Evolutionary conservation across 2,797 vertebrate species (phyloP), one percentile per base, ranked within the genome.

Genomic region (Lepilemur septentrionalis): DNA sequence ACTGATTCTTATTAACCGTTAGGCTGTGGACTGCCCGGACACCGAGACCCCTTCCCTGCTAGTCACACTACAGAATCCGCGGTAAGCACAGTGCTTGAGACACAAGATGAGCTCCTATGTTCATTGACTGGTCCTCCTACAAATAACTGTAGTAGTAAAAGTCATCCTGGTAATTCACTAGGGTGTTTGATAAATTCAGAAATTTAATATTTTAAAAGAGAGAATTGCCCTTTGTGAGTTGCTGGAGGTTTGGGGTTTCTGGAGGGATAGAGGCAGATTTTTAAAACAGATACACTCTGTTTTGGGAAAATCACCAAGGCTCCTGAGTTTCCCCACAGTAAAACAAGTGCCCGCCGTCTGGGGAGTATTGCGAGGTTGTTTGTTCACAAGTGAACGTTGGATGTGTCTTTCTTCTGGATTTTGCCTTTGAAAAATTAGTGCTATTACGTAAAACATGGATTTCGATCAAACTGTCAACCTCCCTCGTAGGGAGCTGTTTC

Each of bases 371-470:
- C 30, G 28, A 88, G 23, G 6, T 17, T 75, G 28, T 79, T 30
- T 85, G 17, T 85, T 76, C 15, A 80, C 11, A n/a, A 72, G 59
- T 2, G 4, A 76, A 59, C 50, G 13, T 28, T 70, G 28, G 35
- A 57, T 83, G 30, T 57, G 7, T 35, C 22, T 81, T n/a, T 65
- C 41, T 76, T 41, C n/a, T 75, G 22, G 7, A 79, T 59, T 91
- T 89, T 89, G 11, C 18, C 17, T 78, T 86, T 91, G 55, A 94
- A 95, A 97, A 96, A 86, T 55, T 72, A 81, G 15, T 48, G 17
- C 48, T 25, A 52, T 82, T 61, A 81, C 20, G 69, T 79, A 93
- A 95, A 84, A 41, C 8, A 38, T 46, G 35, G 28, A 75, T 89
- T 90, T 90, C 72, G 12, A 63, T 63, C 14, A 25, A 84, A 59